Conservation (phyloP, 92 coral and sea anemone species). For the Galaxea fascicularis region DNA sequence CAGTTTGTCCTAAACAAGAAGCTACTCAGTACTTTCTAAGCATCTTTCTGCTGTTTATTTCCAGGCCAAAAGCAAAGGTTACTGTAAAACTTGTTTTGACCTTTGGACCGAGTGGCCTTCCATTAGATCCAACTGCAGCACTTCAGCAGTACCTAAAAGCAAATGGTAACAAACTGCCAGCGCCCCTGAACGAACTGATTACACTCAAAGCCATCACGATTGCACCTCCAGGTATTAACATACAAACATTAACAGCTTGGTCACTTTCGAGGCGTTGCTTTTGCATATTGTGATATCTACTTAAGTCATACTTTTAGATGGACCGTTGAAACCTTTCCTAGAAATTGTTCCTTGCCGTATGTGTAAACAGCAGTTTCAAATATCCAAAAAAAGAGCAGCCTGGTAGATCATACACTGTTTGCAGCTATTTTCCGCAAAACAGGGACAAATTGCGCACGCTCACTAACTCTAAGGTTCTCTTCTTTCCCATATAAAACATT, state of each 20-base stretch:
- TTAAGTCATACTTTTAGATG: background rate
- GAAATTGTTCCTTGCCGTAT: no score
- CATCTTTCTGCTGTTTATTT: background rate
- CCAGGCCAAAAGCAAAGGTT: slow-evolving; percentile 62
- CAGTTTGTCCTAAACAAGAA: background rate
- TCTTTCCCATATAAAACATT: no score
- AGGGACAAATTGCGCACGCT: no score
- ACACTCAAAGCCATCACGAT: slow-evolving; percentile 67
- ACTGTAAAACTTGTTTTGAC: slow-evolving; percentile 48
- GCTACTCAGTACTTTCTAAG: no score
- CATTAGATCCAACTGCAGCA: slow-evolving; percentile 62
- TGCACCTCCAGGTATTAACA: slow-evolving; percentile 78
- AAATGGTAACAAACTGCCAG: slow-evolving; percentile 71
- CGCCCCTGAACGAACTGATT: slow-evolving; percentile 65
- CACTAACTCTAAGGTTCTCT: no score
- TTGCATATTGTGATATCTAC: background rate
- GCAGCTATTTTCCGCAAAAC: no score
- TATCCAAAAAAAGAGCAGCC: background rate
- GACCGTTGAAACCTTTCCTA: background rate
- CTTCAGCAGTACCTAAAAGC: slow-evolving; percentile 63
- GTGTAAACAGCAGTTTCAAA: background rate
- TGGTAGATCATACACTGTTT: no score
- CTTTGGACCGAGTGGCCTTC: slow-evolving; percentile 65
- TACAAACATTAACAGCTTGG: no score
- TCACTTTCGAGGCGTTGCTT: background rate